Evolutionary conservation across 2,888 invertebrate genomes (phyloP), one percentile per base, ranked within the genome.

Genomic region (Venusia cambrica): DNA sequence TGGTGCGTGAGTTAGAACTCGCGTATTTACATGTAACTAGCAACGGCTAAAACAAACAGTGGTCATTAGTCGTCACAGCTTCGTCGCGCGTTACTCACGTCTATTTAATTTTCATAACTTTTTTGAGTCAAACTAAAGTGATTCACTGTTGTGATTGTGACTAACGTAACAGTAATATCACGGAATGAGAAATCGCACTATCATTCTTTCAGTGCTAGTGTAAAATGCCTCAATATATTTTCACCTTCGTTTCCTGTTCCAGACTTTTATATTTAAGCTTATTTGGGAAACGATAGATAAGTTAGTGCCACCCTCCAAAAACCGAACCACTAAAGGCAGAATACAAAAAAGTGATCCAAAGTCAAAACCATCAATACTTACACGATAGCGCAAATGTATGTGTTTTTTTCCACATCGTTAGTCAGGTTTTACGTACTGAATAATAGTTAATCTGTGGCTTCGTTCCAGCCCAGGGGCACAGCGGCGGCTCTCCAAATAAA

Each of bases 401-500:
- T 63, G 71, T 70, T 34, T 17, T 28, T 63, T 62, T 54, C 46
- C 57, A 55, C 70, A 77, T 84, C 78, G 85, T 84, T 84, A 81
- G 79, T 68, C 63, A 58, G 70, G 65, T 71, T 67, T 62, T 29
- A 28, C 22, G 7, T 35, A 40, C 26, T 36, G 24, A 16, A 31
- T 35, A 6, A 12, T 32, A 7, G 9, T 16, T 27, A 15, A 9
- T 15, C 35, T 40, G 40, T 35, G 35, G 71, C 56, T 65, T 64
- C 62, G 70, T 73, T 70, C 73, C 68, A 57, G 73, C 69, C 56
- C 63, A 57, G 70, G 68, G 73, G 60, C 65, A 51, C 55, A 38
- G 66, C 71, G 69, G 73, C 73, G 68, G n/a, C n/a, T n/a, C n/a
- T 22, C 54, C 74, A 75, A 80, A 81, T 73, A 79, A 83, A 83